These are phyloP conservation scores for Candoia aspera DNA, from an alignment of 2,113 vertebrate genomes.

Conservation along the genomic window DNA sequence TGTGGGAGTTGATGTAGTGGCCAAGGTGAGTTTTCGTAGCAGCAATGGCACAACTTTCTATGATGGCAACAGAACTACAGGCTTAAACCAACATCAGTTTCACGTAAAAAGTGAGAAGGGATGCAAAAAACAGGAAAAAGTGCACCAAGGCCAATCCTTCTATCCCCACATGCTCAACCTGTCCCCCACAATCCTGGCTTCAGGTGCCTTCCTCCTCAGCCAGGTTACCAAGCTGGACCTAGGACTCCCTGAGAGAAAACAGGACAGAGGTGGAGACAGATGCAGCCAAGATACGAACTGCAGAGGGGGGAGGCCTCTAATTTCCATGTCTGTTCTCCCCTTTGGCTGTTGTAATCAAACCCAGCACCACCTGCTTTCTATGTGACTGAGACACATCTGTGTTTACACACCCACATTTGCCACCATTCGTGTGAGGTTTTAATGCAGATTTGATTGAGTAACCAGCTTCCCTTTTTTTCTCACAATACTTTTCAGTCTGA, in stretches of 20 bases:
- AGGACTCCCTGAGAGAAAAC: neutral
- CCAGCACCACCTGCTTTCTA: neutral
- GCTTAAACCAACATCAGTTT: neutral
- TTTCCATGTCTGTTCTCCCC: neutral
- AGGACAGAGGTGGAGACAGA: neutral
- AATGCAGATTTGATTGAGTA: neutral
- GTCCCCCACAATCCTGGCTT: neutral
- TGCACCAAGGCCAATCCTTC: neutral
- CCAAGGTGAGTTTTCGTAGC: neutral
- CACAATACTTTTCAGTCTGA: neutral
- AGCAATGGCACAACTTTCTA: neutral
- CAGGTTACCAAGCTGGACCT: neutral
- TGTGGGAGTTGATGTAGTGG: neutral
- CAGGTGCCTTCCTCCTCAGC: neutral
- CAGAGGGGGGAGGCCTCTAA: neutral
- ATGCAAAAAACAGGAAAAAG: neutral
- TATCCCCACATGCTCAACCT: too few relatives aligned
- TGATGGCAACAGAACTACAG: neutral
- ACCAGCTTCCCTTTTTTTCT: neutral
- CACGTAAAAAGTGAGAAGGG: neutral
- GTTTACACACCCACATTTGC: neutral
- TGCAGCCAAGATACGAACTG: neutral
- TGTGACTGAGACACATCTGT: neutral
- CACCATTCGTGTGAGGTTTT: constrained; percentile 2
- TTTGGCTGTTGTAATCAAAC: neutral